phyloP scores from a whole-genome alignment of 2,888 invertebrate species.

The Luperina nickerlii region DNA sequence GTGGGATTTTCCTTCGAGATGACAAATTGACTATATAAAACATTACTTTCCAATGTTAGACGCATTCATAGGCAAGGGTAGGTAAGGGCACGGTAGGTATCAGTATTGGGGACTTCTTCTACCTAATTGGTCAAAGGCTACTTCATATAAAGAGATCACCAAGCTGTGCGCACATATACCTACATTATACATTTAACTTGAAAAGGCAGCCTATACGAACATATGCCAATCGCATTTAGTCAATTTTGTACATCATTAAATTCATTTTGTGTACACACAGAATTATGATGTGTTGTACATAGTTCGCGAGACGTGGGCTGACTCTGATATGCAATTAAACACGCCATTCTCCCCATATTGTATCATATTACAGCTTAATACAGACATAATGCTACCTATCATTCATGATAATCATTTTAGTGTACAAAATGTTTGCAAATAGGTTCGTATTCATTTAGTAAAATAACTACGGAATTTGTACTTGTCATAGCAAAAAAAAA shows the following conservation, averaged over 20 bases:
- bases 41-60: background rate
- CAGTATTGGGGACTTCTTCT: background rate
- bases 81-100: background rate
- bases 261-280: constrained; percentile 20
- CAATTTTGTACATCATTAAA: constrained; percentile 36
- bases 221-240: background rate
- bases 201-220: background rate
- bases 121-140: background rate
- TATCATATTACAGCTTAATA: constrained; percentile 5
- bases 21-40: background rate
- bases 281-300: constrained; percentile 4
- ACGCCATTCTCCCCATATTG: background rate
- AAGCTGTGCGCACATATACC: background rate
- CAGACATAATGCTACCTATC: background rate
- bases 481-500: background rate
- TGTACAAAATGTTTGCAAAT: constrained; percentile 13
- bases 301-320: constrained; percentile 23
- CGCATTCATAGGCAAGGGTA: background rate
- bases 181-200: background rate
- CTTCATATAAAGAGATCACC: background rate
- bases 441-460: background rate
- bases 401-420: constrained; percentile 8
- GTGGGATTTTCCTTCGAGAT: constrained; percentile 7
- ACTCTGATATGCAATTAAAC: constrained; percentile 34
- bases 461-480: background rate